Percentiles rank a stretch among this genome's conserved stretches.
Evolutionary conservation across 2,888 invertebrate genomes (phyloP).

Genomic region (Choreutis nemorana): DNA sequence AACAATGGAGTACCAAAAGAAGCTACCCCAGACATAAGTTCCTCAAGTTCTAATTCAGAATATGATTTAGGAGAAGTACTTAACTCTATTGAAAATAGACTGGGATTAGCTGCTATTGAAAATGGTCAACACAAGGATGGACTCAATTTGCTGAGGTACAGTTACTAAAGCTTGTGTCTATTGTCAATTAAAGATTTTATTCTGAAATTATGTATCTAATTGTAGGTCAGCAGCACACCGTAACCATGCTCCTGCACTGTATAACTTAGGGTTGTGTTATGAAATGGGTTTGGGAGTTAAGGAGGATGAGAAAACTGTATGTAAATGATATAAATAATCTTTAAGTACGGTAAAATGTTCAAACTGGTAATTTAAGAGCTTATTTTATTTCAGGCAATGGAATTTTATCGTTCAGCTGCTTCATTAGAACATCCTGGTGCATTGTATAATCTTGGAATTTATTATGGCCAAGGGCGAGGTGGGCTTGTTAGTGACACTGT

Average conservation of each 20-base stretch:
- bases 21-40: slow-evolving; percentile 14
- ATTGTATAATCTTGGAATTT: slow-evolving; percentile 74
- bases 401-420: slow-evolving; percentile 71
- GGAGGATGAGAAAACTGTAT: slow-evolving; percentile 65
- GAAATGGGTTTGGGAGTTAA: slow-evolving; percentile 72
- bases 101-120: slow-evolving; percentile 67
- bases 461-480: slow-evolving; percentile 71
- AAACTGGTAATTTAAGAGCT: neutral
- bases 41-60: slow-evolving; percentile 21
- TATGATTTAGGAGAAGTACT: slow-evolving; percentile 58
- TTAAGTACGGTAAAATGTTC: slow-evolving; percentile 4
- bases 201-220: slow-evolving; percentile 5
- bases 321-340: slow-evolving; percentile 6
- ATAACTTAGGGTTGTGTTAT: slow-evolving; percentile 74
- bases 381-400: slow-evolving; percentile 63
- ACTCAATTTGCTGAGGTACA: slow-evolving; percentile 61
- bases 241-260: slow-evolving; percentile 69
- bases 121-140: slow-evolving; percentile 61
- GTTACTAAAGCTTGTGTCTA: neutral
- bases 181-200: neutral
- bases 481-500: slow-evolving; percentile 55
- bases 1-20: slow-evolving; percentile 17
- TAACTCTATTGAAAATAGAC: slow-evolving; percentile 68
- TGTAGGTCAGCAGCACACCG: slow-evolving; percentile 63
- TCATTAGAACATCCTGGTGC: slow-evolving; percentile 70